Percentiles rank a stretch among this genome's conserved stretches.
These are phyloP conservation scores for Caenorhabditis imperialis DNA, from an alignment of 2,888 invertebrate species.

Conservation along the genomic window DNA sequence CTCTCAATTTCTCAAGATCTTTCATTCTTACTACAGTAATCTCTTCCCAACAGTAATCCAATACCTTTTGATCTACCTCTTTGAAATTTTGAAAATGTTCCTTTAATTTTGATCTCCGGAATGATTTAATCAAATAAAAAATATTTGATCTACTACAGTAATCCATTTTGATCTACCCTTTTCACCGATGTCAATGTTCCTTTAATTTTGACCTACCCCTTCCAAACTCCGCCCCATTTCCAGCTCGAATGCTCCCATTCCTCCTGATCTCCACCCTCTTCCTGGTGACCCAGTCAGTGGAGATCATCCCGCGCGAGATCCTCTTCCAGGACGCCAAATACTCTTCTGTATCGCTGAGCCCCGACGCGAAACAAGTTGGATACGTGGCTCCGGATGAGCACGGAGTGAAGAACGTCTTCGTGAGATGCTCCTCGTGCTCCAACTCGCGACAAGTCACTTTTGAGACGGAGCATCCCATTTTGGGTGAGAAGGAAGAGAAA, in stretches of 20 bases:
- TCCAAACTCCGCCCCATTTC: conserved; percentile 1
- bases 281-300: neutral
- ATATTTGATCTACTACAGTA: no score
- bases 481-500: conserved; percentile 55
- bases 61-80: no score
- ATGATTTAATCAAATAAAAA: no score
- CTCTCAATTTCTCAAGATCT: no score
- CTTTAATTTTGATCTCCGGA: no score
- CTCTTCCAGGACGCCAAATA: conserved; percentile 76
- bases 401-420: conserved; percentile 73
- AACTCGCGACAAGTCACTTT: conserved; percentile 74
- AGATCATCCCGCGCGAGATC: conserved; percentile 67
- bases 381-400: conserved; percentile 76
- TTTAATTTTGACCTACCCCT: no score
- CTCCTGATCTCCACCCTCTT: conserved; percentile 19
- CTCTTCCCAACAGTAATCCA: no score
- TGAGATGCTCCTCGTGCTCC: conserved; percentile 72
- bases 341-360: conserved; percentile 71
- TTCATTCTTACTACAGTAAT: no score
- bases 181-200: no score
- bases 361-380: conserved; percentile 73
- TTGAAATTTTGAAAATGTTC: no score
- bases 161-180: no score
- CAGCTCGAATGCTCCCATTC: conserved; percentile 17
- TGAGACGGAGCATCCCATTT: conserved; percentile 70